A percentile compares a stretch with the other conserved stretches of the same genome.
These are phyloP conservation scores for Cacatua alba DNA, from an alignment of 2,113 vertebrate genomes.

Conservation along the genomic window DNA sequence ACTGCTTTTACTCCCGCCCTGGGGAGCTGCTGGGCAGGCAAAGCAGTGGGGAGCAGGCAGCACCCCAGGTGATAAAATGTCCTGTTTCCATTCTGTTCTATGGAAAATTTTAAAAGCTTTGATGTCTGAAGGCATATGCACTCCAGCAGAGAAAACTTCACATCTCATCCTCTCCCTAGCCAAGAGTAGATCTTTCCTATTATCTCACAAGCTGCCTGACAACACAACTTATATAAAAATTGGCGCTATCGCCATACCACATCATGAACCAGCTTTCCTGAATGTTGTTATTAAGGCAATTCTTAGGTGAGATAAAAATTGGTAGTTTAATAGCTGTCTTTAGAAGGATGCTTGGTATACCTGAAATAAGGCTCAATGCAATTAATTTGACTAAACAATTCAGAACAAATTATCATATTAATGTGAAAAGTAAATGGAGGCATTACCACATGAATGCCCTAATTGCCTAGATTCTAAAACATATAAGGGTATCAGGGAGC, in stretches of 20 bases:
- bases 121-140: conserved; percentile 54
- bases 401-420: conserved; percentile 23
- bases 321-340: background rate
- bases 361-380: background rate
- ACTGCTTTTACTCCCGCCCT: background rate
- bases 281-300: background rate
- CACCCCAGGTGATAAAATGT: conserved; percentile 61
- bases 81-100: conserved; percentile 40
- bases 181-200: conserved; percentile 19
- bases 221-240: conserved; percentile 11
- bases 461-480: background rate
- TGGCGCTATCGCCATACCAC: background rate
- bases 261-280: background rate
- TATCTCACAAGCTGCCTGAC: conserved; percentile 31
- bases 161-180: conserved; percentile 29
- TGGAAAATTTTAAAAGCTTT: conserved; percentile 48
- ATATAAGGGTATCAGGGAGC: background rate
- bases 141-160: conserved; percentile 61
- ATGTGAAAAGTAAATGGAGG: conserved; percentile 22
- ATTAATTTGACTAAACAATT: conserved; percentile 36
- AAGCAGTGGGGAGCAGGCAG: conserved; percentile 39
- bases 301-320: background rate
- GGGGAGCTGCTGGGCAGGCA: conserved; percentile 1
- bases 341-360: background rate
- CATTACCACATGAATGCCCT: conserved; percentile 21